Evolutionary conservation across 2,113 vertebrate species (phyloP).

Genomic region (Morone saxatilis): DNA sequence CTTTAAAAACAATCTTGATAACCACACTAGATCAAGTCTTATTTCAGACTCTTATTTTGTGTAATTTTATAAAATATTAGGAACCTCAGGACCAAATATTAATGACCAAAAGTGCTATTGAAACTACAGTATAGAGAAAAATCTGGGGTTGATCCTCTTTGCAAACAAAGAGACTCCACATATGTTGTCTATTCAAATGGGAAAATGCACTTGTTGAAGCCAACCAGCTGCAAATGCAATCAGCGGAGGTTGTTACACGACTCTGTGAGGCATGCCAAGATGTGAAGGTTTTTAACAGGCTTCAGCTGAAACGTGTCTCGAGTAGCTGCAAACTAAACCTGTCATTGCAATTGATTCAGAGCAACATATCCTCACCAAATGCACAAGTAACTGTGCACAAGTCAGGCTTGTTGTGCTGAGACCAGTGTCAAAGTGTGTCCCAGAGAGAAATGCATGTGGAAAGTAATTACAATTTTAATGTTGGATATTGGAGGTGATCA

Average conservation of each 20-base stretch:
- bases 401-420: background rate
- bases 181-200: slow-evolving; percentile 61
- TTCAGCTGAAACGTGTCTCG: slow-evolving; percentile 34
- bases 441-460: background rate
- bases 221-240: slow-evolving; percentile 76
- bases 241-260: slow-evolving; percentile 66
- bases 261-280: slow-evolving; percentile 57
- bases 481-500: background rate
- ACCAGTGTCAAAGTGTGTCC: background rate
- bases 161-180: slow-evolving; percentile 57
- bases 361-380: slow-evolving; percentile 1
- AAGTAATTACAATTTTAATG: slow-evolving; percentile 11
- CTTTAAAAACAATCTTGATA: slow-evolving; percentile 9
- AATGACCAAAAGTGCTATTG: slow-evolving; percentile 8
- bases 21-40: slow-evolving; percentile 2
- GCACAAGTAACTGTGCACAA: slow-evolving; percentile 2
- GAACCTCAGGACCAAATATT: background rate
- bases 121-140: slow-evolving; percentile 15
- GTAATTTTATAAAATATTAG: slow-evolving; percentile 9
- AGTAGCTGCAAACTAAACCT: slow-evolving; percentile 49
- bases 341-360: slow-evolving; percentile 14
- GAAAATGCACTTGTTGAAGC: slow-evolving; percentile 67
- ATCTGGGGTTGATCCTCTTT: background rate
- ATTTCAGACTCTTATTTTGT: slow-evolving; percentile 31
- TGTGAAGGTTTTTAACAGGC: slow-evolving; percentile 52